Evolutionary conservation across 1,140 invertebrate species (phyloP).

Genomic region (Bombus waltoni): DNA sequence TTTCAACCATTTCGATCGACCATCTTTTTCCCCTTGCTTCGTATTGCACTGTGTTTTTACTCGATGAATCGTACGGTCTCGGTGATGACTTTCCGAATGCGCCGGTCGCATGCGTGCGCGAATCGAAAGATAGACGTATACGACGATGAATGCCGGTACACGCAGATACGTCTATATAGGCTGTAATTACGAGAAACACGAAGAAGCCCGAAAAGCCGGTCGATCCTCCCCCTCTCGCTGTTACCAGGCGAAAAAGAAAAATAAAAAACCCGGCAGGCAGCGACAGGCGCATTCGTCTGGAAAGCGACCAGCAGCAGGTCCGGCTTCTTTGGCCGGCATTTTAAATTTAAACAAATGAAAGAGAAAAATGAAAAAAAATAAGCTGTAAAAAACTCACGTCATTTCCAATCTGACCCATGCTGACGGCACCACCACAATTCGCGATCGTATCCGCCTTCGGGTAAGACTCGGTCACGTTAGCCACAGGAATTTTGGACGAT

Average conservation of each 20-base stretch:
- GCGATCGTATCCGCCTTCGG: conserved; percentile 79
- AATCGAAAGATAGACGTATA: neutral
- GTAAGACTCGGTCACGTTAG: conserved; percentile 78
- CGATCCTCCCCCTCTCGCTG: neutral
- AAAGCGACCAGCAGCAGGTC: neutral
- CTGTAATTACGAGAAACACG: conserved; percentile 10
- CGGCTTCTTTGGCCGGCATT: neutral
- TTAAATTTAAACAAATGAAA: neutral
- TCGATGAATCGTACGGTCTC: conserved; percentile 44
- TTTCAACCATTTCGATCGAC: neutral
- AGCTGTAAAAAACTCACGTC: conserved; percentile 80
- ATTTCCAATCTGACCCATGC: conserved; percentile 84
- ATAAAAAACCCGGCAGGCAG: neutral
- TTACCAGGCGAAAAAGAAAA: neutral
- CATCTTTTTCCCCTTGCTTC: neutral
- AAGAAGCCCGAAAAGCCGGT: neutral
- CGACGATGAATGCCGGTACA: neutral
- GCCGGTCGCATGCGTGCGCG: conserved; percentile 14
- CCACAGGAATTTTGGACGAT: conserved; percentile 82
- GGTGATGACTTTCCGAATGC: conserved; percentile 45
- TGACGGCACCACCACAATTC: conserved; percentile 77
- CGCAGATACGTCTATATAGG: neutral
- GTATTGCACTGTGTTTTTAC: conserved; percentile 37
- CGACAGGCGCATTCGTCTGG: conserved; percentile 30
- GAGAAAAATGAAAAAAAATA: neutral